Evolutionary conservation across 2,113 vertebrate species (phyloP).

Genomic region (Peromyscus polionotus): DNA sequence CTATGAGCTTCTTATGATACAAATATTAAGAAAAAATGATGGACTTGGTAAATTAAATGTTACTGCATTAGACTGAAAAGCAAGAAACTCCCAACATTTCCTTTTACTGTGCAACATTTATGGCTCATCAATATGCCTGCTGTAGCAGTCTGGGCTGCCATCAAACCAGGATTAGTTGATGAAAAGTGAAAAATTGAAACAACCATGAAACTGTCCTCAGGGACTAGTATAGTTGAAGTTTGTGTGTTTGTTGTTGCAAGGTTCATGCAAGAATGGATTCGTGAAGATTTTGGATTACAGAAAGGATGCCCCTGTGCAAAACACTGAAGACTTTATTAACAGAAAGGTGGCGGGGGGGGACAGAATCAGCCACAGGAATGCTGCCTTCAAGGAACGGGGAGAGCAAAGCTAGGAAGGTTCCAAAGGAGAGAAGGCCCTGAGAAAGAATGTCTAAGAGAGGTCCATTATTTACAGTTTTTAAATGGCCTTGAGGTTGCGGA

Average conservation of each 20-base stretch:
- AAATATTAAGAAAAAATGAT: slow-evolving; percentile 21
- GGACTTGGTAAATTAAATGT: slow-evolving; percentile 9
- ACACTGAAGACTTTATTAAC: not conserved
- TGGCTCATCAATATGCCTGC: slow-evolving; percentile 3
- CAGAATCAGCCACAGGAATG: not conserved
- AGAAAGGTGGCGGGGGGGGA: not conserved
- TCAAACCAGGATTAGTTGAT: not conserved
- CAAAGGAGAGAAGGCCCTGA: not conserved
- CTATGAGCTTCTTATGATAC: not conserved
- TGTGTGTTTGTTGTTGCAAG: not conserved
- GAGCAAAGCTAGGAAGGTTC: not conserved
- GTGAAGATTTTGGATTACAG: not conserved
- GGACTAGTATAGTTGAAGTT: not conserved
- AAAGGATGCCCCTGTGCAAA: not conserved
- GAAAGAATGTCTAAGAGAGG: not conserved
- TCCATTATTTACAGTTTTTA: not conserved
- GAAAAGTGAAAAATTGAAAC: slow-evolving; percentile 50
- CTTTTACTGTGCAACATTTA: not conserved
- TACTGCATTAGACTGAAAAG: not conserved
- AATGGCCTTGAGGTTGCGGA: not conserved
- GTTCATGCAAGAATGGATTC: not conserved
- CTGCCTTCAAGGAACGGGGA: not conserved
- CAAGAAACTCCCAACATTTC: slow-evolving; percentile 32
- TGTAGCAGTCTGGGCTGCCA: not conserved
- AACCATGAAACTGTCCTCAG: not conserved